Conservation (phyloP, 2,797 vertebrate genomes). For the Ctenopoma multispine region DNA sequence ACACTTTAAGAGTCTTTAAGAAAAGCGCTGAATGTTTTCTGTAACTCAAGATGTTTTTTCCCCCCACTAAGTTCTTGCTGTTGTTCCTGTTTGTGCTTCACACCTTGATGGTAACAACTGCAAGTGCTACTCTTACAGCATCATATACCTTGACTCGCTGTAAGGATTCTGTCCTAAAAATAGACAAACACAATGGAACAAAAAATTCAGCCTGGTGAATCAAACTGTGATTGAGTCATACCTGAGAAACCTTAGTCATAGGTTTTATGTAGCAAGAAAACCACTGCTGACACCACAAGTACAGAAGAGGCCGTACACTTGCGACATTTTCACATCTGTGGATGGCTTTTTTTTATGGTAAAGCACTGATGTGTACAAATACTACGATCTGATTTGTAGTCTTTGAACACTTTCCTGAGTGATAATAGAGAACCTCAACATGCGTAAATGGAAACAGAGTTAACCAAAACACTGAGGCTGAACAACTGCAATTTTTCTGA, state of each 20-base stretch:
- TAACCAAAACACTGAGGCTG: background rate
- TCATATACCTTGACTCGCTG: background rate
- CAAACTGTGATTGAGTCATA: conserved; percentile 35
- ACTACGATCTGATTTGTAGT: background rate
- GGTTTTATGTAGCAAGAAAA: conserved; percentile 4
- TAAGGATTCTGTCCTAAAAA: background rate
- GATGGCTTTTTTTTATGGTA: conserved; percentile 3
- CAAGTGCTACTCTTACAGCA: no score
- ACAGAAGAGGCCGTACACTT: background rate
- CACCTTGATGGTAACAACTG: background rate
- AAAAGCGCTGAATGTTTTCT: background rate
- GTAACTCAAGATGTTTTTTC: background rate
- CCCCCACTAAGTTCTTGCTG: background rate
- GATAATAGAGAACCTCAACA: background rate
- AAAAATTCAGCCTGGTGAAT: background rate
- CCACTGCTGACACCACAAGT: conserved; percentile 4
- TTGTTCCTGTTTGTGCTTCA: background rate
- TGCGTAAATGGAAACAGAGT: background rate
- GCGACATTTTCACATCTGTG: background rate
- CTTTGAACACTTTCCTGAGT: conserved; percentile 1
- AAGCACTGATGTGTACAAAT: background rate
- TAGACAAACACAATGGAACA: background rate
- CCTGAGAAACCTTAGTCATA: conserved; percentile 9
- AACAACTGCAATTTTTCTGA: no score
- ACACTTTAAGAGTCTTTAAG: background rate